Conservation (phyloP, 2,113 vertebrate species). For the Vulpes lagopus region DNA sequence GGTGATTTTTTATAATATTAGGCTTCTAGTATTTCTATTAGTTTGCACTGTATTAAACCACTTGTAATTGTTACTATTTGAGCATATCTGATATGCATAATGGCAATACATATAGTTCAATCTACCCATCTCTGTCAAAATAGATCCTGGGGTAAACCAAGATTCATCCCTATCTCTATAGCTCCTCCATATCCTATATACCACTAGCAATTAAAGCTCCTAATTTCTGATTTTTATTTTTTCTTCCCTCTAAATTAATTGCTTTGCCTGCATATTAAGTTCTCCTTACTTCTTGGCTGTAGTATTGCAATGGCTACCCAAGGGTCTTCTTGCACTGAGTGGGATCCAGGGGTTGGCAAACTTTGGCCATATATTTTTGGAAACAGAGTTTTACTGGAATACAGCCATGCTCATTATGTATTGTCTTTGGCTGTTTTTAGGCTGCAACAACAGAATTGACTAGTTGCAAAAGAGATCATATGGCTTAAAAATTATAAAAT, state of each 20-base stretch:
- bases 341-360: background rate
- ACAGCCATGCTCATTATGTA: background rate
- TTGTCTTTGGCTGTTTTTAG: background rate
- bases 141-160: background rate
- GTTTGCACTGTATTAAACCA: background rate
- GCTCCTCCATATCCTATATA: background rate
- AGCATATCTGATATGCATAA: background rate
- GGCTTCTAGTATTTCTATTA: background rate
- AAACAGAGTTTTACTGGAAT: background rate
- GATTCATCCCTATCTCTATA: background rate
- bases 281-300: background rate
- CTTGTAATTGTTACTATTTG: background rate
- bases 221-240: background rate
- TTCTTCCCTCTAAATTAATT: background rate
- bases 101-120: background rate
- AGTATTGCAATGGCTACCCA: background rate
- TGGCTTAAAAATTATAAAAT: background rate
- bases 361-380: background rate
- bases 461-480: background rate
- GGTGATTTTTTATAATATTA: conserved; percentile 24
- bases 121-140: background rate
- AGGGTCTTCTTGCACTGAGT: background rate
- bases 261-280: background rate
- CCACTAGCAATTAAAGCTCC: background rate
- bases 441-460: background rate